A percentile compares a stretch with the other conserved stretches of the same genome.
phyloP scores from a whole-genome alignment of 2,888 invertebrate species.

The Metellina segmentata region DNA sequence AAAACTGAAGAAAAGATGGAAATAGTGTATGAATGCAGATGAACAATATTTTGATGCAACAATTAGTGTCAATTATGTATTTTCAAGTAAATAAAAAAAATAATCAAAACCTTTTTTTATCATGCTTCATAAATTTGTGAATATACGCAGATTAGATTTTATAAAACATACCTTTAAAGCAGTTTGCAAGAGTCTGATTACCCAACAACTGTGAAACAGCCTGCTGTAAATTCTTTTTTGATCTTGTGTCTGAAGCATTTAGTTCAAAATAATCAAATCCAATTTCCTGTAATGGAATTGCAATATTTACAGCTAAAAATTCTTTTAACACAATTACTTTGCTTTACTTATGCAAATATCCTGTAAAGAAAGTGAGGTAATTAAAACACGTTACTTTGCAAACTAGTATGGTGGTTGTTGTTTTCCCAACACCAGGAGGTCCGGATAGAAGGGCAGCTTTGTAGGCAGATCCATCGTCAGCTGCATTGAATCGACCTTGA shows the following conservation, averaged over 20 bases:
- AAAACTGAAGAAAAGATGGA: too few species aligned
- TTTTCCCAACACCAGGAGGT: slow-evolving; percentile 98
- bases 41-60: too few species aligned
- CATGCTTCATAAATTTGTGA: too few species aligned
- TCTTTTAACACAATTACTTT: background rate
- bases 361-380: background rate
- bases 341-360: too few species aligned
- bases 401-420: slow-evolving; percentile 92
- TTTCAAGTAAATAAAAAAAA: too few species aligned
- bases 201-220: slow-evolving; percentile 90
- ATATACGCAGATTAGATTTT: background rate
- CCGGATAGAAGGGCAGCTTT: slow-evolving; percentile 97
- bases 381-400: slow-evolving; percentile 84
- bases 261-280: slow-evolving; percentile 95
- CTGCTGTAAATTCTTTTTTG: slow-evolving; percentile 91
- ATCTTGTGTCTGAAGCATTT: slow-evolving; percentile 98
- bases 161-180: slow-evolving; percentile 58
- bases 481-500: slow-evolving; percentile 75
- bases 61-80: too few species aligned
- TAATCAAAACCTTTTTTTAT: too few species aligned
- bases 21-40: too few species aligned
- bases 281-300: slow-evolving; percentile 84
- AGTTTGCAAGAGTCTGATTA: slow-evolving; percentile 82
- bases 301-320: background rate
- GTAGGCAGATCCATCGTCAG: slow-evolving; percentile 89